A percentile compares a stretch with the other conserved stretches of the same genome.
phyloP scores from a whole-genome alignment of 2,797 vertebrate species.

The Anisognathus igniventris region DNA sequence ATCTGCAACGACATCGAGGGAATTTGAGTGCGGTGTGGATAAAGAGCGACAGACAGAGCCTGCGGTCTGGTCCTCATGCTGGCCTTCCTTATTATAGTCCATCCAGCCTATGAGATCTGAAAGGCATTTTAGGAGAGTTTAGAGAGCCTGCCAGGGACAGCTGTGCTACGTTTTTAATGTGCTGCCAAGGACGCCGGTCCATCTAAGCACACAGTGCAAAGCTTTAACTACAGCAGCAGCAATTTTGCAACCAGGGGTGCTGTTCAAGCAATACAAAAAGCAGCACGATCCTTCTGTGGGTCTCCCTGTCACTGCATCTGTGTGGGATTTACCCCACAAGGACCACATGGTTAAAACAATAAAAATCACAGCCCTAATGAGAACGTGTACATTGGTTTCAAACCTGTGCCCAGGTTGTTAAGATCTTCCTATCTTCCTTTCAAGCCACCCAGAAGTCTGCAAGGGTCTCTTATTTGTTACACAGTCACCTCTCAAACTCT shows the following conservation, averaged over 20 bases:
- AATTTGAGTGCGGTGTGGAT: slow-evolving; percentile 79
- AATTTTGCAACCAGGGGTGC: background rate
- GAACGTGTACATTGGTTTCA: background rate
- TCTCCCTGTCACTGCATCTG: background rate
- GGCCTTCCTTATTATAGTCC: slow-evolving; percentile 81
- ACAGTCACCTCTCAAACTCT: background rate
- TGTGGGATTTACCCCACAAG: background rate
- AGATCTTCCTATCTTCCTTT: background rate
- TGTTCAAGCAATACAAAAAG: background rate
- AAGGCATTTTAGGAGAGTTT: slow-evolving; percentile 70
- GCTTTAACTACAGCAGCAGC: background rate
- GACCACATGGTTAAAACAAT: background rate
- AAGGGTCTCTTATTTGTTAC: background rate
- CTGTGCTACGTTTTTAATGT: background rate
- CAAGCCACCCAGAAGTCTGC: background rate
- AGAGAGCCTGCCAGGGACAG: slow-evolving; percentile 34
- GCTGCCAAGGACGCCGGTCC: slow-evolving; percentile 6
- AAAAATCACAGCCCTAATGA: background rate
- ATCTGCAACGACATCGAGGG: slow-evolving; percentile 77
- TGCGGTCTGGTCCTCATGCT: slow-evolving; percentile 75
- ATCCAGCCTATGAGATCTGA: slow-evolving; percentile 85
- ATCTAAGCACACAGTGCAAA: rapidly evolving
- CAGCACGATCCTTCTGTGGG: background rate
- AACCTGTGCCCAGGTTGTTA: background rate
- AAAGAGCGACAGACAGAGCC: slow-evolving; percentile 73